Base-by-base conservation (phyloP, 2,113 vertebrate species). In the Glaucomys volans region DNA sequence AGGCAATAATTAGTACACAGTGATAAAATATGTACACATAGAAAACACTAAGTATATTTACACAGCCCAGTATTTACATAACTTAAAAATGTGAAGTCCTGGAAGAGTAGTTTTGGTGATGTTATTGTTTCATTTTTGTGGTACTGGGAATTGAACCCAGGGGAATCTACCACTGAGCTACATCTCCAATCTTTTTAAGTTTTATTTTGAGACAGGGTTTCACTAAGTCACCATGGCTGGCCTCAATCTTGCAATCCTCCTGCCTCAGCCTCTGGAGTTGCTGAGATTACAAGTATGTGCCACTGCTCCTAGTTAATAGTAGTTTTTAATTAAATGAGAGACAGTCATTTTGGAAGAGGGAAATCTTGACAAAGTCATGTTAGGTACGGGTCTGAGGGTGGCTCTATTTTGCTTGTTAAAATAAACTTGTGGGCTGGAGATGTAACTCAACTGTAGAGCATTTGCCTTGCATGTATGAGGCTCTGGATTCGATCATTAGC, bases 321-420 rank as follows among this genome's bases (percentile, higher is more conserved):
- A 57, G 20, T 84, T 85, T 90, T 85, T 42, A 96, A 37, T 85
- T 52, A 88, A 96, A n/a, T 62, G 47, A 95, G 86, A 88, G 54
- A 35, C 3, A 87, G 13, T 0, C 26, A 37, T 93, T 91, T 75
- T 59, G 30, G 47, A 88, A 85, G 82, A 85, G 35, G n/a, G 30
- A 44, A 35, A 26, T 83, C 26, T 80, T 71, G 11, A 11, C 28
- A 62, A 14, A 80, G n/a, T 91, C 24, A 88, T 84, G 91, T 95
- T 35, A 85, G 67, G 16, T 8, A 42, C 3, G n/a, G n/a, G 30
- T 88, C 26, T 74, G 47, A 82, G 72, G 90, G 82, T 28, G 44
- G 42, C 28, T 11, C 50, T 80, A 5, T 93, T 93, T 89, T 95
- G 40, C 35, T 97, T 74, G 69, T 82, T 91, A 85, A 87, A 64